These are phyloP conservation scores for Australoheros scitulus DNA, from an alignment of 2,113 vertebrate species.

Conservation along the genomic window DNA sequence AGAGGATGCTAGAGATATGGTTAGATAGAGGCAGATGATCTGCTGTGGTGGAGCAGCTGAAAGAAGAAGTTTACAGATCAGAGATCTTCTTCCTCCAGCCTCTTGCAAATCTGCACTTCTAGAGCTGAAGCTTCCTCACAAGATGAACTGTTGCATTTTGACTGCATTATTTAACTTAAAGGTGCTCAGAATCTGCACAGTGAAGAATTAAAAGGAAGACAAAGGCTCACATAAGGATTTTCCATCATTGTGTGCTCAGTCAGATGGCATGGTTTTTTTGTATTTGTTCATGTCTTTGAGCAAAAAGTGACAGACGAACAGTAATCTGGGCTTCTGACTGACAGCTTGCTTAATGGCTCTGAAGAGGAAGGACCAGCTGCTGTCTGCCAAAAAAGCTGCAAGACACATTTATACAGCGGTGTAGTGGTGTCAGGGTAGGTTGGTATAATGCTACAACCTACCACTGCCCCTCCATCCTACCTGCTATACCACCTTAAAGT, in stretches of 20 bases:
- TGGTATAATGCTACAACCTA: background rate
- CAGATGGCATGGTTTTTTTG: background rate
- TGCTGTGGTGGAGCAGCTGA: too few species aligned
- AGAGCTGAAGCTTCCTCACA: background rate
- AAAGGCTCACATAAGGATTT: background rate
- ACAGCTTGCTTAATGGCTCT: background rate
- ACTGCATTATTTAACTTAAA: background rate
- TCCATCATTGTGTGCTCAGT: background rate
- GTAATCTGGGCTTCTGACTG: background rate
- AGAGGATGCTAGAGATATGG: too few species aligned
- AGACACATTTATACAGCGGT: background rate
- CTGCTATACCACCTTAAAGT: too few species aligned
- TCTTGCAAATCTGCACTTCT: background rate
- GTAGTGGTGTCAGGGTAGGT: background rate
- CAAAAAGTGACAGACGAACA: background rate
- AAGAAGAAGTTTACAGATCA: too few species aligned
- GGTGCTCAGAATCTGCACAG: background rate
- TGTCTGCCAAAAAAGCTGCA: background rate
- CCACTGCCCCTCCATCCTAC: background rate
- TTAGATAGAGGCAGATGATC: too few species aligned
- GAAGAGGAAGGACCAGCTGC: background rate
- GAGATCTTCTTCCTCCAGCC: background rate
- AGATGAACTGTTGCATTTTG: background rate
- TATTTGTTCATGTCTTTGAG: background rate
- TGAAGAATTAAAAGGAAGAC: background rate